Base-by-base conservation (phyloP, 2,888 invertebrate species). In the Tetropium fuscum region DNA sequence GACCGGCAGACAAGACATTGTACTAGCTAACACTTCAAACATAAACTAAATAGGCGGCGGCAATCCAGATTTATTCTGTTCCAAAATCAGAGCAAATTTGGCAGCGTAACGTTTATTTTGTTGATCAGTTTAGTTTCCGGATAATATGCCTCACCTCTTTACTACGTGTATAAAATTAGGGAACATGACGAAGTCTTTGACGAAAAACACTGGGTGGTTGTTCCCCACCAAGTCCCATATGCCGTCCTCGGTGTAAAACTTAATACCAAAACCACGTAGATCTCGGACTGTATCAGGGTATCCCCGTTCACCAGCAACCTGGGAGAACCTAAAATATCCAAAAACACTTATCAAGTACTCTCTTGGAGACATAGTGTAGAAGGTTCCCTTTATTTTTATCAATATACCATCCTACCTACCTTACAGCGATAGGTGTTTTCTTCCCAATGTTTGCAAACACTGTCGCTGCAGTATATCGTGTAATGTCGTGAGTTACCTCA, bases 141-240 rank as follows among this genome's bases (percentile, higher is more conserved):
- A n/a, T n/a, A n/a, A n/a, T n/a, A n/a, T n/a, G n/a, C n/a, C 38
- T 1, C 49, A 74, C 70, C 98, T 87, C 81, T 98, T 98, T 80
- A 97, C 95, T 0, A 96, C 93, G 80, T 98, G 98, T 71, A 98
- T 95, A 75, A 98, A 96, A 77, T 93, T 95, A 4, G 97, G 94
- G 82, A 98, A 98, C 48, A 94, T 82, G 2, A 91, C 84, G 1
- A 96, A 91, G 80, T 97, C 97, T 53, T 95, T 88, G 70, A 97
- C 88, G 80, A 96, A 97, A 83, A 96, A 97, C 55, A 97, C 88
- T 0, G 97, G 97, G 0, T 94, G 95, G 80, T 96, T 97, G 79
- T 93, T 93, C 5, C 97, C 97, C 20, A 95, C 95, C 65, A 97
- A 83, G 83, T 97, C 97, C 96, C 96, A 95, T 74, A 91, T 90